These are phyloP conservation scores for Avahi laniger DNA, from an alignment of 2,797 vertebrate species.

Conservation along the genomic window DNA sequence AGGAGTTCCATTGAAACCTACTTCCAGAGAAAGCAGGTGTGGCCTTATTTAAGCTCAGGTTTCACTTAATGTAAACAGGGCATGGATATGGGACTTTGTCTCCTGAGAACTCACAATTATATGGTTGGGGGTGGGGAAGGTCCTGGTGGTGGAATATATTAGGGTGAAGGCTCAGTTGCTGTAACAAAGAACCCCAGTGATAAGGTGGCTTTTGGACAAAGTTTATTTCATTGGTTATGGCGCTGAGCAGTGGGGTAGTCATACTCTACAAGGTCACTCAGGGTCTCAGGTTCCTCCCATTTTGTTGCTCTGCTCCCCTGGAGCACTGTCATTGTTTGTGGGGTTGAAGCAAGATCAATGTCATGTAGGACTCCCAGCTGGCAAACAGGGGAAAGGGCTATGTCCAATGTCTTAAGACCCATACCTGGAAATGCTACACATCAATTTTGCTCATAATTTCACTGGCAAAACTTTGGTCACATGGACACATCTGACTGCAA, in stretches of 20 bases:
- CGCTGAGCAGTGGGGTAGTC: background rate
- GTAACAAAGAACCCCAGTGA: background rate
- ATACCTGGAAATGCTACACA: background rate
- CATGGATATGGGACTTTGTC: background rate
- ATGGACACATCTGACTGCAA: background rate
- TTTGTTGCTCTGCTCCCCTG: background rate
- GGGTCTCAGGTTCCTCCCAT: background rate
- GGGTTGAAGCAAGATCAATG: background rate
- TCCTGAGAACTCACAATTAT: background rate
- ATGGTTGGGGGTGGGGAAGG: background rate
- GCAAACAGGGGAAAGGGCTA: background rate
- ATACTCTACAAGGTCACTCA: background rate
- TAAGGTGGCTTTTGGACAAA: background rate
- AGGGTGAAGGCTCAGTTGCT: background rate
- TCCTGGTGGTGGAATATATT: background rate
- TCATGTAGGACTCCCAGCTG: background rate
- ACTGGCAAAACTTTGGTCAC: background rate
- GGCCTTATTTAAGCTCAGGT: background rate
- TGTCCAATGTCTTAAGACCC: background rate
- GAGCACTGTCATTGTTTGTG: background rate
- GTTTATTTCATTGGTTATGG: background rate
- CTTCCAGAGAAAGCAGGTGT: background rate
- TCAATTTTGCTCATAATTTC: background rate
- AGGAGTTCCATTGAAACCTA: background rate
- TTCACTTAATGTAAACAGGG: background rate